Evolutionary conservation across 37 sponge, comb jelly and placozoan genomes (phyloP).

Genomic region (Eunapius fragilis): DNA sequence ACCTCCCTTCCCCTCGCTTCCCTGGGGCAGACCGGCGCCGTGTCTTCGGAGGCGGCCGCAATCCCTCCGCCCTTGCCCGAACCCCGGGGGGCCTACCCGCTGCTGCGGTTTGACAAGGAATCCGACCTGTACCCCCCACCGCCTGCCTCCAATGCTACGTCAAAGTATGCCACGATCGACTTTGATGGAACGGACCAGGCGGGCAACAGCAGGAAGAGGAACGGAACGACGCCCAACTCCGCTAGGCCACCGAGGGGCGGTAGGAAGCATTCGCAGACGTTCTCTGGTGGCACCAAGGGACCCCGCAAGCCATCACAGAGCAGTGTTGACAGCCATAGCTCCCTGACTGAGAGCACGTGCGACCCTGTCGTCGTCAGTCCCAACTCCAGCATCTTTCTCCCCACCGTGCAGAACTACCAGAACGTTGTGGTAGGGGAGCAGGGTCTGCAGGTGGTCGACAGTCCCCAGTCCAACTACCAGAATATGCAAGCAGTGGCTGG

Average conservation of each 20-base stretch:
- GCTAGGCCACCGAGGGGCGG: neutral
- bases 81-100: slow-evolving; percentile 1
- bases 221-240: neutral
- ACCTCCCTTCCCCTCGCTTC: neutral
- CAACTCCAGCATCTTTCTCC: neutral
- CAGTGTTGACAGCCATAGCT: slow-evolving; percentile 37
- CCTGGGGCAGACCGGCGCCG: neutral
- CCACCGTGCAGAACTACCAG: neutral
- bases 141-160: neutral
- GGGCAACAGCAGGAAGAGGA: neutral
- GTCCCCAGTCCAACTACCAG: slow-evolving; percentile 11
- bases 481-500: slow-evolving; percentile 1
- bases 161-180: slow-evolving; percentile 32
- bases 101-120: slow-evolving; percentile 20
- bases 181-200: slow-evolving; percentile 29
- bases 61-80: neutral
- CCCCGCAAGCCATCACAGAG: slow-evolving; percentile 25
- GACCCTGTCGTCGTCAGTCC: neutral
- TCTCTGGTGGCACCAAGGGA: neutral
- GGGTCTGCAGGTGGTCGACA: neutral
- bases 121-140: slow-evolving; percentile 24
- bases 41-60: neutral
- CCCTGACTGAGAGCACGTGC: slow-evolving; percentile 31
- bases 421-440: neutral
- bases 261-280: slow-evolving; percentile 8